phyloP scores from a whole-genome alignment of 2,113 vertebrate species.

The Chrysemys picta region DNA sequence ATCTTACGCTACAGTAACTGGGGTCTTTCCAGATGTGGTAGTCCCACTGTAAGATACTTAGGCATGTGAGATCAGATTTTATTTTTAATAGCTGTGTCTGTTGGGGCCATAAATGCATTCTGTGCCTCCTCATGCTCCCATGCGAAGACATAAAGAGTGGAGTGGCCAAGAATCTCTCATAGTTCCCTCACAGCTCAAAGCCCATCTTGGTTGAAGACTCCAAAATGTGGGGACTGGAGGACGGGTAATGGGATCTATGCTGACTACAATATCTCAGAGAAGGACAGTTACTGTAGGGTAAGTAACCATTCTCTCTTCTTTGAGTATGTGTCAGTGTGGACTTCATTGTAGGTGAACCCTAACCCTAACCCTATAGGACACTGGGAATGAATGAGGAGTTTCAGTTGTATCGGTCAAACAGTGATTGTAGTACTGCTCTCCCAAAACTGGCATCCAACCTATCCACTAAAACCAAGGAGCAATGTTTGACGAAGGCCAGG shows the following conservation, averaged over 20 bases:
- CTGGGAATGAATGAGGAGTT: not conserved
- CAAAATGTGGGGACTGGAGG: not conserved
- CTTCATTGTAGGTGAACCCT: not conserved
- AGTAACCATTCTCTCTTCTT: not conserved
- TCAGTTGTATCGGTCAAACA: not conserved
- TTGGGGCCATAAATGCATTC: fast-evolving
- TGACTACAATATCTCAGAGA: not conserved
- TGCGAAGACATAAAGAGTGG: not conserved
- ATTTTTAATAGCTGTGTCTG: not conserved
- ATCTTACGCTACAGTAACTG: fast-evolving
- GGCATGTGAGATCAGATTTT: not conserved
- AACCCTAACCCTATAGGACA: too few relatives aligned
- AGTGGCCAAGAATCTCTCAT: not conserved
- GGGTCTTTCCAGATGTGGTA: fast-evolving
- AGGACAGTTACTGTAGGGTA: not conserved
- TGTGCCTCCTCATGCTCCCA: not conserved
- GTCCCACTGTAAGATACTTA: not conserved
- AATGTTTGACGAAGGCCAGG: not conserved
- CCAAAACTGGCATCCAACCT: not conserved
- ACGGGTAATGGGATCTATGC: not conserved
- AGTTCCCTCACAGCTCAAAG: not conserved
- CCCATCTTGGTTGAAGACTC: not conserved
- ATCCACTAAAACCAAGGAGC: not conserved
- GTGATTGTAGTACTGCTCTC: not conserved
- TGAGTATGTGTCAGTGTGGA: not conserved